Base-by-base conservation (phyloP, 2,888 invertebrate species). In the Lottia gigantea region DNA sequence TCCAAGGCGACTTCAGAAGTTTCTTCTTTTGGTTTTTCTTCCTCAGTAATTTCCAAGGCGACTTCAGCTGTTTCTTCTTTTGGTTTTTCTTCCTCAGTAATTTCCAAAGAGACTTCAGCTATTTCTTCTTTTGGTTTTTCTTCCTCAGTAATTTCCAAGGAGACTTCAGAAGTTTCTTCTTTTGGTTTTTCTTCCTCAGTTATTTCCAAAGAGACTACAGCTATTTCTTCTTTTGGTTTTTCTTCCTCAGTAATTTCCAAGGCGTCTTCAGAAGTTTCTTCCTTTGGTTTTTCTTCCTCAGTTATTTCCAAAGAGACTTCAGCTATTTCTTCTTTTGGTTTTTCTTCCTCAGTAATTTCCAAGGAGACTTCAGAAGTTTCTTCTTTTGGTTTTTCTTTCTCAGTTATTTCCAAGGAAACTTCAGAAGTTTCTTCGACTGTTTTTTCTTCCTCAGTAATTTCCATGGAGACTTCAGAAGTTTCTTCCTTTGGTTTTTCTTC, bases 151-250 rank as follows among this genome's bases (percentile, higher is more conserved):
- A 47, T 19, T 19, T 46, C 66, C 19, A 69, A 16, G 15, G 19
- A 63, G 19, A 19, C 49, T 46, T 46, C 62, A 74, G 63, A 64
- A 1, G 46, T 26, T 63, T 67, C 64, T 31, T 23, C 16, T 15
- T 46, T 62, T 46, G 63, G 62, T 46, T 46, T 16, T 62, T 63
- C 45, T 67, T 25, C 67, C 31, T 55, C 55, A 25, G 7, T 6
- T 15, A 67, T 67, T 55, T 67, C 55, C 45, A 55, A n/a, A 11
- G 8, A n/a, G 19, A n/a, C 49, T 55, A n/a, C 49, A 55, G 19
- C 0, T 1, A 11, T 46, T 40, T 23, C 23, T n/a, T 65, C 25
- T 2, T 1, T 4, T 26, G 26, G 26, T 8, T 26, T 40, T 11
- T 63, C 63, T 23, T 31, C 40, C 23, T 26, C 16, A 16, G 12